Evolutionary conservation across 2,888 invertebrate genomes (phyloP).

Genomic region (Caenorhabditis macrosperma): DNA sequence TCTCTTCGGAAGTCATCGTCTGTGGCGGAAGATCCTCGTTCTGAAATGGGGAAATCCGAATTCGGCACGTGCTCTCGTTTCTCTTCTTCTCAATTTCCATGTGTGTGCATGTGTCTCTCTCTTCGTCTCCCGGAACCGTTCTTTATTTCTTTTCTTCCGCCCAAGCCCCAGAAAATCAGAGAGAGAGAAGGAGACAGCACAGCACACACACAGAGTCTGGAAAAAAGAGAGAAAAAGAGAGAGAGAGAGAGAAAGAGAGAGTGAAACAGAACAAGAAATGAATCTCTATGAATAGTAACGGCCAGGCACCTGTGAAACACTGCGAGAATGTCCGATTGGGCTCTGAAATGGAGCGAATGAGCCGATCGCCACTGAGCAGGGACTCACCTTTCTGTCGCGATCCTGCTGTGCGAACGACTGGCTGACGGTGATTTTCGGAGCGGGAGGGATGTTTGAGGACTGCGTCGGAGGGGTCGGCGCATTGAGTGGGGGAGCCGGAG

Average conservation of each 20-base stretch:
- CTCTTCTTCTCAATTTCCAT: neutral
- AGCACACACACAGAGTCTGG: constrained; percentile 40
- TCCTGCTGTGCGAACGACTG: constrained; percentile 38
- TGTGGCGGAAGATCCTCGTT: constrained; percentile 29
- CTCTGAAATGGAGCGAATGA: constrained; percentile 13
- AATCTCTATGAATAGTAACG: constrained; percentile 46
- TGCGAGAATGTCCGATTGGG: constrained; percentile 29
- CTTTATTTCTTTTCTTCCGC: constrained; percentile 15
- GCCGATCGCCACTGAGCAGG: neutral
- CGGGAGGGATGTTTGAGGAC: constrained; percentile 25
- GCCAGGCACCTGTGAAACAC: constrained; percentile 40
- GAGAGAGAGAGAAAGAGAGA: neutral
- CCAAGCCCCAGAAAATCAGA: constrained; percentile 12
- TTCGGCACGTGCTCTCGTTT: neutral
- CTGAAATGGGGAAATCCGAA: constrained; percentile 7
- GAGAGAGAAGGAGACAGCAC: constrained; percentile 38
- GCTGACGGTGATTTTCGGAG: constrained; percentile 32
- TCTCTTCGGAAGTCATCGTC: constrained; percentile 15
- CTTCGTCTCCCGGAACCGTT: constrained; percentile 14
- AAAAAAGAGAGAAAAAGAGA: constrained; percentile 3
- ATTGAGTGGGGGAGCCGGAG: constrained; percentile 27
- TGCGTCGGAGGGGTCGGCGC: constrained; percentile 7
- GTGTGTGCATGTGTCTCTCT: constrained; percentile 11
- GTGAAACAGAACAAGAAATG: too few species aligned
- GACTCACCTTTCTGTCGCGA: constrained; percentile 20